Conservation (phyloP, 1,140 invertebrate genomes). For the Drosophila kikkawai region DNA sequence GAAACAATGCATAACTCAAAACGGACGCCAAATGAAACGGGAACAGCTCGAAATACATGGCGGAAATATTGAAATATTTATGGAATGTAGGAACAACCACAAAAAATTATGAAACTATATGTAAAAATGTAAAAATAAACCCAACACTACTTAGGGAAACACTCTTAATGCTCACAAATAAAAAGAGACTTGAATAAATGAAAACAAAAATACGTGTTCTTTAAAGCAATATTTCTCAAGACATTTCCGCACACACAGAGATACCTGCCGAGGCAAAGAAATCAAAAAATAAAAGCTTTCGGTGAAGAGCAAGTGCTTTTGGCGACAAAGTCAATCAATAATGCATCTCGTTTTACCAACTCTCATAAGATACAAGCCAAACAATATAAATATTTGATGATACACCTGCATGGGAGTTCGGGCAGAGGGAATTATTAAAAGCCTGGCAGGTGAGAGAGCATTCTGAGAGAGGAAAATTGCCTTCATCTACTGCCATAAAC, state of each 20-base stretch:
- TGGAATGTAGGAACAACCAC: conserved; percentile 10
- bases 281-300: conserved; percentile 14
- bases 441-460: conserved; percentile 41
- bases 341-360: conserved; percentile 48
- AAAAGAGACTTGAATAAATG: background rate
- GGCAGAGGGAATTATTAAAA: conserved; percentile 50
- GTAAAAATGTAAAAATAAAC: background rate
- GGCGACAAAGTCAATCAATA: conserved; percentile 55
- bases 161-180: background rate
- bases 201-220: background rate
- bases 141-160: background rate
- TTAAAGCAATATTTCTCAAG: background rate
- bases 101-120: background rate
- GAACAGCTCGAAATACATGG: conserved; percentile 25
- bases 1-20: conserved; percentile 80
- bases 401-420: background rate
- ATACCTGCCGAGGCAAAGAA: background rate
- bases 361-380: conserved; percentile 48
- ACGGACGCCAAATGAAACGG: conserved; percentile 39
- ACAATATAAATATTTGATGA: conserved; percentile 51
- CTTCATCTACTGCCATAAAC: conserved; percentile 38
- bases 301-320: conserved; percentile 4
- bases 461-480: conserved; percentile 2
- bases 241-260: background rate
- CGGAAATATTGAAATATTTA: conserved; percentile 43